Evolutionary conservation across 1,140 invertebrate species (phyloP), one percentile per base, ranked within the genome.

Genomic region (Himalopsyche phryganea): DNA sequence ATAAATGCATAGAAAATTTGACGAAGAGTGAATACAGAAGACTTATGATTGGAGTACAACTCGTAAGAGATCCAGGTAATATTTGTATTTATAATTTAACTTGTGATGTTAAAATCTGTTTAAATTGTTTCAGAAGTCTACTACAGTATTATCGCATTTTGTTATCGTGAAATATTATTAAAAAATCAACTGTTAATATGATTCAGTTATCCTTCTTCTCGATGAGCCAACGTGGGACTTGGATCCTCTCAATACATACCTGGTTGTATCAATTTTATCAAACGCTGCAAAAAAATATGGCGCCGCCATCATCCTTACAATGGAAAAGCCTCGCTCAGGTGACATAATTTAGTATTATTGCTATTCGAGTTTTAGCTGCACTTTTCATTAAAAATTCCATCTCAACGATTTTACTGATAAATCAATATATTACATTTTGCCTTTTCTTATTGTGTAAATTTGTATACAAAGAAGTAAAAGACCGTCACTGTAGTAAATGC

Each of bases 211-310:
- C 59, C 72, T 96, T 0, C 76, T 96, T 0, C 72, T 95, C 41
- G 93, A 96, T 69, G 92, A 96, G 67, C 94, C 93, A 0, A 95
- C 92, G 0, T 90, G 88, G 82, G 90, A 92, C 61, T 79, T 95
- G 40, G 92, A 95, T 75, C 93, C 93, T 0, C 70, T 96, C 7
- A 93, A 94, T 63, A 94, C 92, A 1, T 96, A 96, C 70, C 80
- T 96, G 36, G 86, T 96, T 2, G 86, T 96, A 15, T 96, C 93
- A 0, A 96, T 95, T 71, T 75, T 96, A 6, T 93, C 91, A 41
- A 94, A 94, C 65, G 91, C 93, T 32, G 91, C 92, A 1, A 93
- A 93, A 61, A 93, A 94, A 68, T 89, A 92, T 59, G 89, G 91
- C 5, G 87, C 91, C 11, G 90, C 92, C 5, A 90, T 96, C 3